A percentile compares a stretch with the other conserved stretches of the same genome.
These are phyloP conservation scores for Auanema freiburgensis DNA, from an alignment of 2,888 invertebrate species.

Conservation along the genomic window DNA sequence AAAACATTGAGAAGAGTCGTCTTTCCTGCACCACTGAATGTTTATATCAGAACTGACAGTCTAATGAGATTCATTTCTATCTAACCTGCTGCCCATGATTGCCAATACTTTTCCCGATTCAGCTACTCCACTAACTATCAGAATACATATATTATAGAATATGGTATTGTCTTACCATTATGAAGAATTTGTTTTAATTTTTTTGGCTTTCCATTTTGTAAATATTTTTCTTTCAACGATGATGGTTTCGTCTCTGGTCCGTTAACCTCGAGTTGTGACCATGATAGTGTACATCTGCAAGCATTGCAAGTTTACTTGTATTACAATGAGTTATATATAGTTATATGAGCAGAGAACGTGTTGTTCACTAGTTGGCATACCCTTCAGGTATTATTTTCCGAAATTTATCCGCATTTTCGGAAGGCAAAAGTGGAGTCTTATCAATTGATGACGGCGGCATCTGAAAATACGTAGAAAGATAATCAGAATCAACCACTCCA, in stretches of 20 bases:
- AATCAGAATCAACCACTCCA: too few relatives aligned
- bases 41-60: not conserved
- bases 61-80: not conserved
- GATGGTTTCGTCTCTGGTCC: conserved; percentile 14
- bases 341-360: too few relatives aligned
- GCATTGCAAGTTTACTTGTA: too few relatives aligned
- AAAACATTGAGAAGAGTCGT: conserved; percentile 84
- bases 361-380: too few relatives aligned
- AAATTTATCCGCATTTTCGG: too few relatives aligned
- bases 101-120: conserved; percentile 45
- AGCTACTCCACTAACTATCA: conserved; percentile 45
- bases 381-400: too few relatives aligned
- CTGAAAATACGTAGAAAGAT: too few relatives aligned
- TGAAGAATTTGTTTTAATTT: conserved; percentile 20
- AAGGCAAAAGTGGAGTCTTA: too few relatives aligned
- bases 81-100: conserved; percentile 45
- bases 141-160: not conserved
- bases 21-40: conserved; percentile 75
- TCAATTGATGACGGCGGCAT: too few relatives aligned
- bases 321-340: too few relatives aligned
- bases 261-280: conserved; percentile 18
- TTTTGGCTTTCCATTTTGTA: conserved; percentile 8
- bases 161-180: conserved; percentile 10
- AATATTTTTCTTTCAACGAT: conserved; percentile 14
- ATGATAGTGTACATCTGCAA: conserved; percentile 5